Base-by-base conservation (phyloP, 2,113 vertebrate species). In the Isurus oxyrinchus region DNA sequence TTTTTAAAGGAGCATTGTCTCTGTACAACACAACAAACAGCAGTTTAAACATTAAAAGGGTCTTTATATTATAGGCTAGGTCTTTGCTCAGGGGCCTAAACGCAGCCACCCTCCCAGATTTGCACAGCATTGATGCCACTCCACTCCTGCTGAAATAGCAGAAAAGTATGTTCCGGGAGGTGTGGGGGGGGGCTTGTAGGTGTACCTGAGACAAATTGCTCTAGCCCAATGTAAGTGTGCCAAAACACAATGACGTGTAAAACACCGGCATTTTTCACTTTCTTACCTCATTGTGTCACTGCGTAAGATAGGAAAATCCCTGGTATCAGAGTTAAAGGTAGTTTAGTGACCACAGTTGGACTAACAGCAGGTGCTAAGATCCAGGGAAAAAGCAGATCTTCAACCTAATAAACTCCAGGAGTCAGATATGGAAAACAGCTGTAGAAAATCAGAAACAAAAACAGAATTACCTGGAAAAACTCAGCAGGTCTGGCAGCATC, bases 1-100 rank as follows among this genome's bases (percentile, higher is more conserved):
- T 94, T 66, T 66, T 63, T 94, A 94, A 63, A 94, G 16, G 35
- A 66, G 61, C 57, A 63, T 94, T 94, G 57, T 63, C 35, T n/a
- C 90, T 94, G 35, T 94, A 63, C 59, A 5, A 94, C 57, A 94
- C 90, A 94, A 94, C 90, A 94, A 94, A 94, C 90, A 94, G 90
- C 90, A 94, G 35, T 66, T 94, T 94, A 94, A 94, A 94, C 90
- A 94, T 94, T 94, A 94, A 94, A 35, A 66, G 90, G n/a, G 35
- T 35, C 59, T 94, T 40, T 94, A 94, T 94, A 63, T 23, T 94
- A 21, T 40, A 94, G 35, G 90, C 59, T 94, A 61, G 90, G 59
- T 63, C 90, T 94, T 63, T 63, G 59, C 35, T 63, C 35, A 94
- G 59, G 53, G 6, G n/a, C 90, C 35, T 40, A 94, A 40, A 61